Percentiles rank a stretch among this genome's conserved stretches.
These are phyloP conservation scores for Phodopus roborovskii DNA, from an alignment of 2,113 vertebrate species.

Conservation along the genomic window DNA sequence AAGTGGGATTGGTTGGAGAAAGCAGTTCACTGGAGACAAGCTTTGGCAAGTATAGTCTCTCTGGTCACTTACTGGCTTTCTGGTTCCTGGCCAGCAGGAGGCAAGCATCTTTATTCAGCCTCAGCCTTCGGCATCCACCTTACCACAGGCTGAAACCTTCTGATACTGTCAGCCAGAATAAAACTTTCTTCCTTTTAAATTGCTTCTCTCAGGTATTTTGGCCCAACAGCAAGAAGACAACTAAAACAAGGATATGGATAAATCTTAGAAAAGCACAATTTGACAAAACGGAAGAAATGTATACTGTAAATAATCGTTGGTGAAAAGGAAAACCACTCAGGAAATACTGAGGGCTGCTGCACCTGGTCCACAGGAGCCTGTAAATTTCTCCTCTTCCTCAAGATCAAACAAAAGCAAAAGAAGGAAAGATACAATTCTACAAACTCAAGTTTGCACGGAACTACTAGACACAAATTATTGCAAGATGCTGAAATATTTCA, in stretches of 20 bases:
- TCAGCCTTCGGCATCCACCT: not conserved
- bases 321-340: not conserved
- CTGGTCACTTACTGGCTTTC: not conserved
- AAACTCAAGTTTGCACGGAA: not conserved
- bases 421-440: not conserved
- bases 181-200: not conserved
- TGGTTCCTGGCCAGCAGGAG: not conserved
- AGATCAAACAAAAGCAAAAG: not conserved
- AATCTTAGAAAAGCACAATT: not conserved
- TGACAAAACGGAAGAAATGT: not conserved
- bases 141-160: not conserved
- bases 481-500: not conserved
- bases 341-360: not conserved
- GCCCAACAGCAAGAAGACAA: not conserved
- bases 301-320: not conserved
- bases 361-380: not conserved
- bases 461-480: not conserved
- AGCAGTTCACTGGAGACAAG: not conserved
- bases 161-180: not conserved
- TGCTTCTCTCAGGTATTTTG: not conserved
- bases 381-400: not conserved
- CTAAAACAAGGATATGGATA: not conserved
- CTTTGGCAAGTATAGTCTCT: not conserved
- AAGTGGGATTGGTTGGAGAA: not conserved
- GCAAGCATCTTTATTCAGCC: not conserved